Evolutionary conservation across 30 jellyfish, hydroid and myxozoan genomes (phyloP).

Genomic region (Hydractinia echinata): DNA sequence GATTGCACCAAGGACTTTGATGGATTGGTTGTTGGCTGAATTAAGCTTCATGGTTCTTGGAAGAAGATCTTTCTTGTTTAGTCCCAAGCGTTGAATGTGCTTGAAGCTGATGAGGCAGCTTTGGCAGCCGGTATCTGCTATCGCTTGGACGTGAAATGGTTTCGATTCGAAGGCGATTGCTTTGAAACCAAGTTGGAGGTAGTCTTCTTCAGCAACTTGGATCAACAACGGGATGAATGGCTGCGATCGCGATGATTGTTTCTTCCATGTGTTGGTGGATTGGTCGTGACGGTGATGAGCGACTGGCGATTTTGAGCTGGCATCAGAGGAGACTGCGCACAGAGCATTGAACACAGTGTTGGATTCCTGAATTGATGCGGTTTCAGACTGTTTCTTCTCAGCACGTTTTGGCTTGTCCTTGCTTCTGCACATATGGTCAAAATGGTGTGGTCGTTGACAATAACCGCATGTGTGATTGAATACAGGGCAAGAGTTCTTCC

Average conservation of each 20-base stretch:
- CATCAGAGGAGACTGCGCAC: constrained; percentile 11
- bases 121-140: too few species aligned
- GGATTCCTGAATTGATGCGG: constrained; percentile 12
- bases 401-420: constrained; percentile 18
- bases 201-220: not conserved
- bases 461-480: constrained; percentile 17
- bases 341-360: constrained; percentile 1
- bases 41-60: constrained; percentile 5
- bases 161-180: not conserved
- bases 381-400: not conserved
- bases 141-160: too few species aligned
- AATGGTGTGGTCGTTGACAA: constrained; percentile 10
- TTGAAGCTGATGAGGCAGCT: too few species aligned
- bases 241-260: constrained; percentile 17
- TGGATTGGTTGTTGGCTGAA: not conserved
- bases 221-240: constrained; percentile 6
- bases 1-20: not conserved
- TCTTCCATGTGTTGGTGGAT: constrained; percentile 9
- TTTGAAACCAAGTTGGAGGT: not conserved
- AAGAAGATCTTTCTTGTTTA: not conserved
- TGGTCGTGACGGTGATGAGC: constrained; percentile 14
- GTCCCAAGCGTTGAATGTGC: constrained; percentile 17
- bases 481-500: constrained; percentile 7
- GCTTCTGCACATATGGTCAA: constrained; percentile 1
- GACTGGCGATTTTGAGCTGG: not conserved